A percentile compares a stretch with the other conserved stretches of the same genome.
phyloP scores from a whole-genome alignment of 2,797 vertebrate genomes.

The Hypotaenidia okinawae region DNA sequence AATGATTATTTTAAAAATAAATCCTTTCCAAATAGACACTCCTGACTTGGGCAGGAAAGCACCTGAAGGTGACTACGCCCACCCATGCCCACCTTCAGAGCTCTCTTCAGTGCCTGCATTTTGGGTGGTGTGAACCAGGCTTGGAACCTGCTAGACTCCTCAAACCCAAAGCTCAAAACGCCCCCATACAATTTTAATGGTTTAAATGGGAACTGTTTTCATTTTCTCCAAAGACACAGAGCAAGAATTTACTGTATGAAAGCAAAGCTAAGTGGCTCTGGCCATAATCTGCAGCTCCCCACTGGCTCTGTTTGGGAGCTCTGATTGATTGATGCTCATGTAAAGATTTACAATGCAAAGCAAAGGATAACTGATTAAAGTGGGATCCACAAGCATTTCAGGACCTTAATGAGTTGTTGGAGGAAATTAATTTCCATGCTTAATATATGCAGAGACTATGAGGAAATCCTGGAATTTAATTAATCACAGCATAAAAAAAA shows the following conservation, averaged over 20 bases:
- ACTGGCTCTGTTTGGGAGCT: background rate
- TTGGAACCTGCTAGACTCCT: background rate
- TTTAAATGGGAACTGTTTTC: background rate
- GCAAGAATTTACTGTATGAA: background rate
- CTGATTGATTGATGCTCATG: background rate
- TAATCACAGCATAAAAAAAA: conserved; percentile 17
- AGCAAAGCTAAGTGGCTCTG: background rate
- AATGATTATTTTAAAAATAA: background rate
- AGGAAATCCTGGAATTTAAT: conserved; percentile 59
- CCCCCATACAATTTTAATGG: background rate
- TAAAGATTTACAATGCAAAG: conserved; percentile 31
- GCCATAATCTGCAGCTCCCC: background rate
- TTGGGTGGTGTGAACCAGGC: background rate
- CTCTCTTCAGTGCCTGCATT: background rate
- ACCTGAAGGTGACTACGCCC: background rate
- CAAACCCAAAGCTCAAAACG: background rate
- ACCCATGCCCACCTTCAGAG: background rate
- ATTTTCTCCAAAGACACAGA: background rate
- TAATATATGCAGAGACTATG: background rate
- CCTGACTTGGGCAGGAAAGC: background rate
- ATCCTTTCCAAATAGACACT: background rate
- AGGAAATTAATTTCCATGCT: conserved; percentile 55
- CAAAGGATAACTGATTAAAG: conserved; percentile 20
- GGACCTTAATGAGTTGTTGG: conserved; percentile 4
- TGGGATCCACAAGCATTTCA: background rate